Evolutionary conservation across 2,888 invertebrate species (phyloP).

Genomic region (Epirrhoe tristata): DNA sequence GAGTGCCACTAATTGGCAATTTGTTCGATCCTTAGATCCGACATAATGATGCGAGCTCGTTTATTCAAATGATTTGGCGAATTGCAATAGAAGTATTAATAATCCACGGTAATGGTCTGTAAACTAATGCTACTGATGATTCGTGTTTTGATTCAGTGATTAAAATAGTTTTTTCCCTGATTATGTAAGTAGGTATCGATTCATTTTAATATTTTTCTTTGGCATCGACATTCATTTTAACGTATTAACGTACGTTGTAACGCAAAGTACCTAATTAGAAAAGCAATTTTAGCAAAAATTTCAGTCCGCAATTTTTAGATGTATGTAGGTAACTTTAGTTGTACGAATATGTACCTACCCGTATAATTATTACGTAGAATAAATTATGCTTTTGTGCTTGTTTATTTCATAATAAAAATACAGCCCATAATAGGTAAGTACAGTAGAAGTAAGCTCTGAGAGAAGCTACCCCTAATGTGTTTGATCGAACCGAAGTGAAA

Average conservation of each 20-base stretch:
- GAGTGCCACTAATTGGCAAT: constrained; percentile 82
- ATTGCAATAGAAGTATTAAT: constrained; percentile 57
- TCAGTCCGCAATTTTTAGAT: too few relatives aligned
- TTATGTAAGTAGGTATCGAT: too few relatives aligned
- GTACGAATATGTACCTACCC: too few relatives aligned
- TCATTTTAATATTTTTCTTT: too few relatives aligned
- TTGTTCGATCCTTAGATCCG: constrained; percentile 84
- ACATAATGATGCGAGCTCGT: constrained; percentile 84
- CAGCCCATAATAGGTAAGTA: constrained; percentile 14
- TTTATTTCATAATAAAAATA: constrained; percentile 1
- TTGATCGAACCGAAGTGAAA: constrained; percentile 69
- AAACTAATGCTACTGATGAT: constrained; percentile 7
- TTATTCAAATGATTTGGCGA: constrained; percentile 84
- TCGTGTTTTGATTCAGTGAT: neutral
- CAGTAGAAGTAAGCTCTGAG: constrained; percentile 27
- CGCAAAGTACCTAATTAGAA: too few relatives aligned
- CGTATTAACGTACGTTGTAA: too few relatives aligned
- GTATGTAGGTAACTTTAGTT: too few relatives aligned
- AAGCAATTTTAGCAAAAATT: too few relatives aligned
- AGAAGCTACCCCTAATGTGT: constrained; percentile 60
- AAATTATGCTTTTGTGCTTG: neutral
- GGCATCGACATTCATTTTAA: too few relatives aligned
- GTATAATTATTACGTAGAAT: too few relatives aligned
- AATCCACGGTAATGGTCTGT: constrained; percentile 53
- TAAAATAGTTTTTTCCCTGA: neutral